These are phyloP conservation scores for Piprites chloris DNA, from an alignment of 2,113 vertebrate species.

Conservation along the genomic window DNA sequence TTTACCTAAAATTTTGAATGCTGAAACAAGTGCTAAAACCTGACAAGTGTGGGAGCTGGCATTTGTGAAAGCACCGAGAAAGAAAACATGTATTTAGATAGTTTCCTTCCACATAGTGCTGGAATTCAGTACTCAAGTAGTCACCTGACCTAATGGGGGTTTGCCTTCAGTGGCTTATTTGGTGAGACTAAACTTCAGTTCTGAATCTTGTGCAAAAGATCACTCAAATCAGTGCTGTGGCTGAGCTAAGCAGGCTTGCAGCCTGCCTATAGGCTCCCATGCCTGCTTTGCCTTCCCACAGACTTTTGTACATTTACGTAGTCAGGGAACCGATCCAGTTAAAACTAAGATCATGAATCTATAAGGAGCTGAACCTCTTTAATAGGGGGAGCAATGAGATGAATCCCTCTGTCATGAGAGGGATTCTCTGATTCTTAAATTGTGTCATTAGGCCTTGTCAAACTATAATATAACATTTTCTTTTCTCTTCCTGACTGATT, in stretches of 20 bases:
- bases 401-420: not conserved
- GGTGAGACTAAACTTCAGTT: not conserved
- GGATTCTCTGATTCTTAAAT: not conserved
- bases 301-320: not conserved
- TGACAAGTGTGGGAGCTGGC: not conserved
- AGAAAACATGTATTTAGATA: not conserved
- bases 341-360: fast-evolving
- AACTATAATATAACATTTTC: not conserved
- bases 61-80: not conserved
- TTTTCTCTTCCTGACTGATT: not conserved
- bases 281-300: not conserved
- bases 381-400: fast-evolving
- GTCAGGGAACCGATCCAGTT: not conserved
- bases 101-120: not conserved
- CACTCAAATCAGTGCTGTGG: not conserved
- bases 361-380: not conserved
- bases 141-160: not conserved
- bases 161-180: not conserved
- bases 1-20: not conserved
- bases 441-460: not conserved
- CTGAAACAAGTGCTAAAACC: not conserved
- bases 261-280: not conserved
- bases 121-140: not conserved
- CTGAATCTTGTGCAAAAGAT: not conserved
- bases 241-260: fast-evolving